phyloP scores from a whole-genome alignment of 1,140 invertebrate species.

The Saccostrea echinata region DNA sequence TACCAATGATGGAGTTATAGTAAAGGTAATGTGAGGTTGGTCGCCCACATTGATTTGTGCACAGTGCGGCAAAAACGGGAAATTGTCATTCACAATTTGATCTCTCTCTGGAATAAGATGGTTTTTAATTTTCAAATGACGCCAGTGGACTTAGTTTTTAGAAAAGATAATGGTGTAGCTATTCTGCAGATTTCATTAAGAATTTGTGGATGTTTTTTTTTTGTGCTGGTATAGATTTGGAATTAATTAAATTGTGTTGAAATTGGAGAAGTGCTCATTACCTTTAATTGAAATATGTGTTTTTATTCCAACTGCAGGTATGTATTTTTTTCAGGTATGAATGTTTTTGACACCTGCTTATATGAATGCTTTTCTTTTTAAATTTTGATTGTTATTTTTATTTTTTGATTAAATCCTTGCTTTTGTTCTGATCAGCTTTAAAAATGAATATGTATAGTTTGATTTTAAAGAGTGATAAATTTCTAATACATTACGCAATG shows the following conservation, averaged over 20 bases:
- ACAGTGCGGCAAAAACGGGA: not conserved
- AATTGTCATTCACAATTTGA: slow-evolving; percentile 29
- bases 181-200: not conserved
- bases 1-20: not conserved
- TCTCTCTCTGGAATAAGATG: slow-evolving; percentile 30
- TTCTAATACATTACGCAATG: too few species aligned
- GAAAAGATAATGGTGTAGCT: not conserved
- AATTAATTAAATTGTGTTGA: not conserved
- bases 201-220: not conserved
- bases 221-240: not conserved
- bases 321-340: not conserved
- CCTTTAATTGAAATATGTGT: not conserved
- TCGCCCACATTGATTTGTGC: not conserved
- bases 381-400: too few species aligned
- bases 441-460: too few species aligned
- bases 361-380: too few species aligned
- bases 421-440: too few species aligned
- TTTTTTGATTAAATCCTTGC: too few species aligned
- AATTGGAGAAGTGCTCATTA: not conserved
- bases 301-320: slow-evolving; percentile 31
- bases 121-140: not conserved
- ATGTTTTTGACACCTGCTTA: too few species aligned
- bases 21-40: not conserved
- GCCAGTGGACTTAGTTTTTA: not conserved
- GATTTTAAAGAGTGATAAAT: too few species aligned